Conservation (phyloP, 2,888 invertebrate genomes). For the Andrena chrysosceles region DNA sequence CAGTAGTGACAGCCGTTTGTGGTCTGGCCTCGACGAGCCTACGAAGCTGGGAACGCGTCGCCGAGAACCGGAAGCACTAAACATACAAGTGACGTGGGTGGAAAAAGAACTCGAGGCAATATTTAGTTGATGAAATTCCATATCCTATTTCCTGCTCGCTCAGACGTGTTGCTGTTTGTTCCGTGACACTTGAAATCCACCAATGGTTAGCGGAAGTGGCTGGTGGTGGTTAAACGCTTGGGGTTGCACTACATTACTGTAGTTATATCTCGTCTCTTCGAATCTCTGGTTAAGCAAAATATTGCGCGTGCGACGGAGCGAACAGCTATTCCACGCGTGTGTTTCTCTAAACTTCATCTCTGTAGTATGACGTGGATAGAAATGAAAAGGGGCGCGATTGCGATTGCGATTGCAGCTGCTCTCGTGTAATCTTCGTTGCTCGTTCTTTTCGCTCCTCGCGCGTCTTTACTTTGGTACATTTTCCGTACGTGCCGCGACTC, state of each 20-base stretch:
- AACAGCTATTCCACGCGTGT: background rate
- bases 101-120: conserved; percentile 42
- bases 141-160: conserved; percentile 52
- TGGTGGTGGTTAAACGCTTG: too few species aligned
- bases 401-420: background rate
- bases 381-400: background rate
- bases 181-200: background rate
- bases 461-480: background rate
- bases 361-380: background rate
- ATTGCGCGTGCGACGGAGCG: too few species aligned
- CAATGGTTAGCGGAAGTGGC: too few species aligned
- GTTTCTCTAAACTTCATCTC: background rate
- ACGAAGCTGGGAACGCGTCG: background rate
- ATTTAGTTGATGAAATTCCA: conserved; percentile 57
- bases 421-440: conserved; percentile 20
- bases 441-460: conserved; percentile 20
- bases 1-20: conserved; percentile 1
- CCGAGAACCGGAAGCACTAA: conserved; percentile 48
- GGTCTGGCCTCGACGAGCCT: background rate
- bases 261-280: too few species aligned
- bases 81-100: conserved; percentile 22
- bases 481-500: conserved; percentile 4
- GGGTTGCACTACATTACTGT: too few species aligned
- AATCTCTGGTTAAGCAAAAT: too few species aligned
- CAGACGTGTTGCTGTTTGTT: background rate